Percentiles rank a stretch among this genome's conserved stretches.
Evolutionary conservation across 2,797 vertebrate genomes (phyloP).

Genomic region (Anas flavirostris): DNA sequence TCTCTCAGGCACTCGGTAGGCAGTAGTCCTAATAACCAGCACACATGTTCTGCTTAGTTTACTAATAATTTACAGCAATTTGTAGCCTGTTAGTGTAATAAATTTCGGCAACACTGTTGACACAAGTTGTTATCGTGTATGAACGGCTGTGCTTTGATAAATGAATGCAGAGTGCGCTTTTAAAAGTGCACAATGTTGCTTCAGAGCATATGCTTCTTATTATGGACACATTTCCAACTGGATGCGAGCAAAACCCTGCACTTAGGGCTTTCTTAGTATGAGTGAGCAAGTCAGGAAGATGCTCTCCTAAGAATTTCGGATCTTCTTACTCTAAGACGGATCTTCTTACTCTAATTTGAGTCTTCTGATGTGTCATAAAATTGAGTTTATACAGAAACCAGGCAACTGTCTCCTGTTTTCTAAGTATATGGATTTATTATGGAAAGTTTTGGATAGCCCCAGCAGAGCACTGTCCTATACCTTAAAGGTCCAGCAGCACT

Average conservation of each 20-base stretch:
- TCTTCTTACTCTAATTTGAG: neutral
- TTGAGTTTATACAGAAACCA: neutral
- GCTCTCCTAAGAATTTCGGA: neutral
- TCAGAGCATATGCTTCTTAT: slow-evolving; percentile 77
- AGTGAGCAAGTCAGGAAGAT: slow-evolving; percentile 11
- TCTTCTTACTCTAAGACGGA: neutral
- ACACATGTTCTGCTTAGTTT: slow-evolving; percentile 49
- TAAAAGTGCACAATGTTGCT: neutral
- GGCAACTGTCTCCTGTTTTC: neutral
- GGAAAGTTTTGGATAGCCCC: neutral
- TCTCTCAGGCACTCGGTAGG: neutral
- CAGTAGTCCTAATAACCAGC: slow-evolving; percentile 18
- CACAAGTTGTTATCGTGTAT: slow-evolving; percentile 66
- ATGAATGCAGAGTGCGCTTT: slow-evolving; percentile 59
- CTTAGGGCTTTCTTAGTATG: neutral
- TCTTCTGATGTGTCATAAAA: slow-evolving; percentile 78
- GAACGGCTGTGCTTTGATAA: slow-evolving; percentile 67
- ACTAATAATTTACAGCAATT: slow-evolving; percentile 71
- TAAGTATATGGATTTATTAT: neutral
- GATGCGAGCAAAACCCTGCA: slow-evolving; percentile 19
- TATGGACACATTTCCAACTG: slow-evolving; percentile 56
- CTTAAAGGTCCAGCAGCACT: neutral
- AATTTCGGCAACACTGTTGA: slow-evolving; percentile 72
- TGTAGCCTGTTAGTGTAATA: slow-evolving; percentile 76
- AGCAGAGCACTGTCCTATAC: neutral